Base-by-base conservation (phyloP, 2,888 invertebrate species). In the Thereva nobilitata region DNA sequence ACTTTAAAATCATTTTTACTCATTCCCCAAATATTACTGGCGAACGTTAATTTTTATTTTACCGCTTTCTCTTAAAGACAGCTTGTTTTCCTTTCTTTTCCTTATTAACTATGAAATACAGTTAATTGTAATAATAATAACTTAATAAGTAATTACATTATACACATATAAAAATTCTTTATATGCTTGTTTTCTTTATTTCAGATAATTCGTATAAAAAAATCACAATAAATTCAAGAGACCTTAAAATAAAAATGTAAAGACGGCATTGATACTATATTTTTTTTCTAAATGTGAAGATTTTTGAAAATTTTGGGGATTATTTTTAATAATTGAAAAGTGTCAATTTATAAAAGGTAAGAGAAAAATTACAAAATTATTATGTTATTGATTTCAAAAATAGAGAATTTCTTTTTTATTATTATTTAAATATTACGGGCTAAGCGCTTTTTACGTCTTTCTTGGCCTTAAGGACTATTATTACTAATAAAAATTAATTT, bases 191-290 rank as follows among this genome's bases (percentile, higher is more conserved):
- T 61, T 40, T 61, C 61, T 50, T 61, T 61, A 49, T 61, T 61
- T 61, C 50, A 61, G 61, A 61, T 61, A 61, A 61, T 50, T 49
- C 61, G 61, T 61, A 61, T 61, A 61, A 61, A 61, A 61, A 61
- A 61, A 61, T 61, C 61, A 61, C 61, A 23, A 23, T 23, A 23
- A 61, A 61, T 61, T 61, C 50, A 61, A 41, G 41, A 50, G 50
- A 61, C 49, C 61, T 61, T 59, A 61, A 61, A 50, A n/a, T 38
- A 61, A 50, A 50, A 10, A 50, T 50, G 61, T 41, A 49, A 34
- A 45, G 57, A 59, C 57, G 37, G 50, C 50, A 34, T 61, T 9
- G 10, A 50, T 40, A 50, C 9, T 61, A 53, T 9, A 34, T 44
- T 44, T 44, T 3, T 2, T 8, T 23, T 23, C 23, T 23, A 23